Base-by-base conservation (phyloP, 2,888 invertebrate species). In the Eutolmus rufibarbis region DNA sequence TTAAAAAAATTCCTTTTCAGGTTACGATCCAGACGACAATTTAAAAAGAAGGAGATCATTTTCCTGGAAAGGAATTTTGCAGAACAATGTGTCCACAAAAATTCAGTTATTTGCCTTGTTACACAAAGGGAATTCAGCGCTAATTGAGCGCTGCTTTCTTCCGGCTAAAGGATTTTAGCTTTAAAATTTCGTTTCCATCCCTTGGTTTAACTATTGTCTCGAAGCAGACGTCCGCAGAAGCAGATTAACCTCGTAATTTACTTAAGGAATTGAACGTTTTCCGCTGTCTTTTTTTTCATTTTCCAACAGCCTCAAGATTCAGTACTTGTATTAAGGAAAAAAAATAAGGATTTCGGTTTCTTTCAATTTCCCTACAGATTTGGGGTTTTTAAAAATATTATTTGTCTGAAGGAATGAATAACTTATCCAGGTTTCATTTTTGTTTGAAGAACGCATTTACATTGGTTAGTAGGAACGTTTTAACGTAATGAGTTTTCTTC, bases 261-360 rank as follows among this genome's bases (percentile, higher is more conserved):
- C 76, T 76, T 76, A 76, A 76, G 76, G 40, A 37, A 76, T 76
- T 76, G 76, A 76, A 76, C 40, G 76, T 76, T 76, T 76, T 66
- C 66, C 76, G 76, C 28, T 34, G 37, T 19, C 8, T 34, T 76
- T 76, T 76, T n/a, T 76, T 76, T 9, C 76, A 40, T 14, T 76
- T 76, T 74, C 34, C 76, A 34, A 19, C 34, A 5, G n/a, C 12
- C 19, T 16, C 76, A 14, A 34, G 37, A 23, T 57, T n/a, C 57
- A 66, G 23, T 37, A 34, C 31, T 74, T 31, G 12, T 34, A 9
- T n/a, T 31, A 34, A 8, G 14, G 37, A 2, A 40, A 34, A 40
- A 31, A 76, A 37, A 14, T n/a, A 76, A 76, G 76, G 19, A 34
- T 28, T n/a, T 76, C 28, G 34, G 76, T 40, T 28, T 66, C 57